A percentile compares a stretch with the other conserved stretches of the same genome.
phyloP scores from a whole-genome alignment of 2,113 vertebrate species.

The Chunga burmeisteri region DNA sequence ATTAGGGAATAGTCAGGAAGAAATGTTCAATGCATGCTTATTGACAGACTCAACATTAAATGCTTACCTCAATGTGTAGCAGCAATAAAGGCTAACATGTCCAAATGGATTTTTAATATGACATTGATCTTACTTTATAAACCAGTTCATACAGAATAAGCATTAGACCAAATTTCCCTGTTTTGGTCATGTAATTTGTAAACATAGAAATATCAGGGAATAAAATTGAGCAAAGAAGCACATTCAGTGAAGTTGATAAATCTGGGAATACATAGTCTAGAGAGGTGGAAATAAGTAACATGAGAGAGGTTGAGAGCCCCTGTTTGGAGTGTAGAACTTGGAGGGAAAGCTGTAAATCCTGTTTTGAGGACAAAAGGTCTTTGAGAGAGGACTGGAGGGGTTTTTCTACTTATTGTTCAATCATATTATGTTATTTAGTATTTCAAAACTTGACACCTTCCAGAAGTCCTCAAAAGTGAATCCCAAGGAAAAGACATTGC shows the following conservation, averaged over 20 bases:
- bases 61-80: neutral
- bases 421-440: neutral
- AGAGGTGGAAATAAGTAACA: neutral
- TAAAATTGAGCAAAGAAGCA: neutral
- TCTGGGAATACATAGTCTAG: neutral
- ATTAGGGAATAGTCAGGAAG: neutral
- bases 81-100: neutral
- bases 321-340: accelerated
- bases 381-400: neutral
- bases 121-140: neutral
- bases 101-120: neutral
- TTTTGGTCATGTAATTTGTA: neutral
- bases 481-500: neutral
- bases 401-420: neutral
- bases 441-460: neutral
- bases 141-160: neutral
- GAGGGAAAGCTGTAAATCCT: neutral
- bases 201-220: neutral
- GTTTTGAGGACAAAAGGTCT: neutral
- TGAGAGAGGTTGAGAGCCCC: neutral
- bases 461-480: neutral
- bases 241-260: neutral
- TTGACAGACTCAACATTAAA: neutral
- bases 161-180: neutral
- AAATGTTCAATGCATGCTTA: neutral